phyloP scores from a whole-genome alignment of 2,113 vertebrate species.

The Lycocorax pyrrhopterus region DNA sequence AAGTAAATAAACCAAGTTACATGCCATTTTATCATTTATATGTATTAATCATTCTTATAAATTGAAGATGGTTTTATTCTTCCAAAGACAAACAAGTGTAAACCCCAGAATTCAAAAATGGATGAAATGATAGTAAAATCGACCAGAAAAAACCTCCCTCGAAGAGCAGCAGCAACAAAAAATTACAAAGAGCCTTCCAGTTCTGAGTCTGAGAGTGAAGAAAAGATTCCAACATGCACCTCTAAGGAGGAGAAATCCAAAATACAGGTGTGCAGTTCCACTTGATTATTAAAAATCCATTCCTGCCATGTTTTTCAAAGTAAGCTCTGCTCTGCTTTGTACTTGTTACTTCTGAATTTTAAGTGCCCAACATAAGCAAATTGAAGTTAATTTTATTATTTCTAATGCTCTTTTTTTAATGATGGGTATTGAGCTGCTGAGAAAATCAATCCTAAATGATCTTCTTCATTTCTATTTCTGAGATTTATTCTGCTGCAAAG shows the following conservation, averaged over 20 bases:
- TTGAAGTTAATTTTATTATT: not conserved
- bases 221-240: not conserved
- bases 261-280: conserved; percentile 30
- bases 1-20: not conserved
- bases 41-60: not conserved
- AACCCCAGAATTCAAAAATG: not conserved
- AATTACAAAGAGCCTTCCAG: conserved; percentile 84
- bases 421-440: not conserved
- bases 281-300: not conserved
- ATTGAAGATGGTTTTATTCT: conserved; percentile 8
- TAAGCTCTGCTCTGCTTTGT: not conserved
- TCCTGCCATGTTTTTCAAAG: not conserved
- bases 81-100: conserved; percentile 28
- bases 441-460: not conserved
- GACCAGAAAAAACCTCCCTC: conserved; percentile 65
- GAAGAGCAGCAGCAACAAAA: conserved; percentile 75
- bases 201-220: conserved; percentile 70
- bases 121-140: not conserved
- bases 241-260: conserved; percentile 16
- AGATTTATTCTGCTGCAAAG: not conserved
- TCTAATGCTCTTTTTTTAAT: not conserved
- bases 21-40: not conserved
- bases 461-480: not conserved
- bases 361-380: not conserved
- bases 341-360: not conserved